Base-by-base conservation (phyloP, 2,888 invertebrate species). In the Xestia rhomboidea region DNA sequence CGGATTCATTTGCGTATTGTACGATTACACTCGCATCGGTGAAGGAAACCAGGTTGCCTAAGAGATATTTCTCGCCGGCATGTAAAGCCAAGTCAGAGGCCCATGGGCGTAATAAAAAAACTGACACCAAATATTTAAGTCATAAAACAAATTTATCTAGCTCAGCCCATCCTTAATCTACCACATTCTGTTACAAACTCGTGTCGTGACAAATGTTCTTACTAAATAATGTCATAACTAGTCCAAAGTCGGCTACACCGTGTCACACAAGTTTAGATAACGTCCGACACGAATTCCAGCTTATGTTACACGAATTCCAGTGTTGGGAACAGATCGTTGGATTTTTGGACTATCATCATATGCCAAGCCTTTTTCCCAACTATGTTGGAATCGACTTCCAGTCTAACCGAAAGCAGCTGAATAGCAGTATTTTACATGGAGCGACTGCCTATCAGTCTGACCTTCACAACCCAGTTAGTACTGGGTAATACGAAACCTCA, bases 201-300 rank as follows among this genome's bases (percentile, higher is more conserved):
- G 13, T 44, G 2, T 76, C 11, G 49, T 62, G 73, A 73, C 57
- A 69, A 81, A 84, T 81, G 49, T 64, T 57, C 15, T 44, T 67
- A 81, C 73, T 62, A 30, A 70, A 60, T 51, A 13, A 18, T 73
- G 79, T 67, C 79, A 79, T 64, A 83, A 76, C 60, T 80, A 34
- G 51, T 46, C 5, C 15, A 24, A 81, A 77, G 63, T 60, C 49
- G 21, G n/a, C 34, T 66, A n/a, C 27, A 70, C 13, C 21, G 51
- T 74, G 63, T 60, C 64, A 73, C 76, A 68, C 13, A 62, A 60
- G 18, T 67, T 81, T 10, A 68, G 81, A 78, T 81, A 81, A 73
- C 44, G 73, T 76, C 63, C 51, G 38, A 57, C 30, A 64, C 60
- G 21, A 60, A 49, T 49, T 64, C 34, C 41, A 44, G 34, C 46